Evolutionary conservation across 1,140 invertebrate genomes (phyloP), one percentile per base, ranked within the genome.

Genomic region (Hirudo medicinalis): DNA sequence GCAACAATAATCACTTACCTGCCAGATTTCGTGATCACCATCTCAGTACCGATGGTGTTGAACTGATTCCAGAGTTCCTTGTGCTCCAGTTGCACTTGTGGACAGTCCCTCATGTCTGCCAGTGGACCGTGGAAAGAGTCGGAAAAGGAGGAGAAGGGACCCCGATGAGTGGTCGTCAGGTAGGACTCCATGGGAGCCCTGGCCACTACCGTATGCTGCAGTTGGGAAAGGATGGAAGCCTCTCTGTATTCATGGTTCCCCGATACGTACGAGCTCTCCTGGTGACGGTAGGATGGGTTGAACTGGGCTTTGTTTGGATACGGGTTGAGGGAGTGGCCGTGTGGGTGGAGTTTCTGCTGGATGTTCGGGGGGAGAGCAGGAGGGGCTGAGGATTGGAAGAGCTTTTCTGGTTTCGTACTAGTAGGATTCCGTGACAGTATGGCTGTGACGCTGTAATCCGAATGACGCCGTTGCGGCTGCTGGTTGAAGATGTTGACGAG

Each of bases 21-120:
- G 84, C 96, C 96, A 81, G 92, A 95, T 83, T 98, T 98, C 75
- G 95, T 99, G 86, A 99, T 98, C 81, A 99, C 95, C 96, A 98
- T 98, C 75, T 97, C 94, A 70, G 95, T 99, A 78, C 94, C 93
- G 71, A 97, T 86, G 80, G 93, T 92, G 85, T 97, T 93, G 82
- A 99, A 99, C 83, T 95, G 93, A 84, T 96, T 92, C 95, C 95
- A 98, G 72, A 98, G 87, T 78, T 97, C 94, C 81, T 95, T 94
- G 76, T 91, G 89, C 83, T 99, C 95, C 70, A 99, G 87, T 57
- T 91, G 95, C 76, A 97, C 94, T 84, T 95, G 95, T 54, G 94
- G 94, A 83, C 96, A 93, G 71, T 74, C 71, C 40, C 70, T 20
- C 74, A 95, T 89, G 22, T 91, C 92, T 84, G 94, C 91, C 80